phyloP scores from a whole-genome alignment of 2,113 vertebrate species.

The Hemiscyllium ocellatum region DNA sequence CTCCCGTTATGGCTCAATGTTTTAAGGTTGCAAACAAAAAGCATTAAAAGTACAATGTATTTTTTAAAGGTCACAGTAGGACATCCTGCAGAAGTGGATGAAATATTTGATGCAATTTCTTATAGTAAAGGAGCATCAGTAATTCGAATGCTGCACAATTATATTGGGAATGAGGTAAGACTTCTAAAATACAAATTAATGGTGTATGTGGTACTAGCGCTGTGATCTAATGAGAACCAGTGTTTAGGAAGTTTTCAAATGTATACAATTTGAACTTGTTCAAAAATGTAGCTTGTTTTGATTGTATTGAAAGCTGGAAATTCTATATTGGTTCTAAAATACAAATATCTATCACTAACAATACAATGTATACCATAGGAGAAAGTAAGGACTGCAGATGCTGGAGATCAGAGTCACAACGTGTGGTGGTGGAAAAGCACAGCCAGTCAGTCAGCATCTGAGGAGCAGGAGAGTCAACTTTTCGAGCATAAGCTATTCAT shows the following conservation, averaged over 20 bases:
- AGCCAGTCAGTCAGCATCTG: no score
- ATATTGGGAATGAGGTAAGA: conserved; percentile 90
- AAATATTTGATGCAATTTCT: conserved; percentile 97
- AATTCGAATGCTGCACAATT: conserved; percentile 95
- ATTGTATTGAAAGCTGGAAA: not conserved
- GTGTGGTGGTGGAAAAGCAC: no score
- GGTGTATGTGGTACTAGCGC: no score
- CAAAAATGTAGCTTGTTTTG: conserved; percentile 16
- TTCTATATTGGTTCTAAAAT: not conserved
- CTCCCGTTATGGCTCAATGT: not conserved
- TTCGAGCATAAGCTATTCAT: no score
- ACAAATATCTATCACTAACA: not conserved
- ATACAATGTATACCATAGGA: not conserved
- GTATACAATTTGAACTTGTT: not conserved
- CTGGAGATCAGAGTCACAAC: no score
- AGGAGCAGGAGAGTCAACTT: no score
- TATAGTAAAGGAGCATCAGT: conserved; percentile 98
- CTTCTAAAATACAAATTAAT: not conserved
- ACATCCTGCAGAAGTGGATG: conserved; percentile 94
- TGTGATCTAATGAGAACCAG: not conserved
- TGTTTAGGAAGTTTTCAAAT: not conserved
- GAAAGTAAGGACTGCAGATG: no score
- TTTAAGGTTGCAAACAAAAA: not conserved
- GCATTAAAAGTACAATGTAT: not conserved
- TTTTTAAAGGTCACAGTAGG: conserved; percentile 80